A percentile compares a stretch with the other conserved stretches of the same genome.
These are phyloP conservation scores for Bimastos eiseni DNA, from an alignment of 2,888 invertebrate genomes.

Conservation along the genomic window DNA sequence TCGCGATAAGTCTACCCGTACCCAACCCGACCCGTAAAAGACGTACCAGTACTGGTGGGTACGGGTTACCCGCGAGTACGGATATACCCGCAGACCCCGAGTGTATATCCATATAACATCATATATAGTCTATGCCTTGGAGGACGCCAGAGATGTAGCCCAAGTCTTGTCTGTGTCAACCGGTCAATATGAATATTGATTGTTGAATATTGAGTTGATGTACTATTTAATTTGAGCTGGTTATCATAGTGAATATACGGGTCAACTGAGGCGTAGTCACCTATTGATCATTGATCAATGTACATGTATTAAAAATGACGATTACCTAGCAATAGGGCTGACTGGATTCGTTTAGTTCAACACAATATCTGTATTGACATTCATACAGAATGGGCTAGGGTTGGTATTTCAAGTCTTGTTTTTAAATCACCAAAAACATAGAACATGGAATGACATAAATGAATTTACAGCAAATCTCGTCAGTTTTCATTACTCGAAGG, in stretches of 20 bases:
- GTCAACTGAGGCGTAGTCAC: neutral
- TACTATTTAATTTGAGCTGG: too few species aligned
- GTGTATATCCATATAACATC: too few species aligned
- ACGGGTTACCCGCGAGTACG: too few species aligned
- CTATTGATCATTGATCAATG: neutral
- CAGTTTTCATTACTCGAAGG: neutral
- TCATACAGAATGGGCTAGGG: neutral
- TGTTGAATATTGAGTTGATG: too few species aligned
- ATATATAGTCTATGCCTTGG: too few species aligned
- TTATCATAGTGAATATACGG: neutral
- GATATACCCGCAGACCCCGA: too few species aligned
- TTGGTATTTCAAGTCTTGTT: neutral
- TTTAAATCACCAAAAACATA: neutral
- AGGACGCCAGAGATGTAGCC: too few species aligned
- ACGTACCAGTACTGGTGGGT: too few species aligned
- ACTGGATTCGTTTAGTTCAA: neutral
- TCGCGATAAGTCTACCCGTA: too few species aligned
- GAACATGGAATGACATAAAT: slow-evolving; percentile 13
- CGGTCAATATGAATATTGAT: too few species aligned
- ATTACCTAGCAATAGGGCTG: neutral
- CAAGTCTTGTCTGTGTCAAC: too few species aligned
- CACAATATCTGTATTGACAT: neutral
- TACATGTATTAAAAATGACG: neutral
- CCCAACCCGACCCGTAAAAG: too few species aligned
- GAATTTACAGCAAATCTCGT: neutral